phyloP scores from a whole-genome alignment of 1,140 invertebrate species.

The Potamilus streckersoni region DNA sequence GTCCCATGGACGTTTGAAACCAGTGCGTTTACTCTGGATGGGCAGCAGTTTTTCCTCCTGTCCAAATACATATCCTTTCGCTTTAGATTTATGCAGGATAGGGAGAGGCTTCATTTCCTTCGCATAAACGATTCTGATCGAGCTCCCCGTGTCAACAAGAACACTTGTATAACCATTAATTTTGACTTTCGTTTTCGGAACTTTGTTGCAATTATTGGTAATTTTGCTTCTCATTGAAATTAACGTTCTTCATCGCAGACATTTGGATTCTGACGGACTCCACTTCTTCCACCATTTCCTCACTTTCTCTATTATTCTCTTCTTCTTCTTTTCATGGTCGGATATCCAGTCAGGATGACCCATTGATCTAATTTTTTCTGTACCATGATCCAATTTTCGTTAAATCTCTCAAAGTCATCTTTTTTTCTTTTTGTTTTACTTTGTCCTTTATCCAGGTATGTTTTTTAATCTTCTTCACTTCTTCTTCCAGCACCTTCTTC shows the following conservation, averaged over 20 bases:
- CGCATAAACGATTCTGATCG: neutral
- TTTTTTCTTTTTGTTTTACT: too few species aligned
- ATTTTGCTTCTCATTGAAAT: conserved; percentile 2
- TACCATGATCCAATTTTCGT: too few species aligned
- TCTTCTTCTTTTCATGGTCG: too few species aligned
- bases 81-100: neutral
- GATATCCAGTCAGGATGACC: too few species aligned
- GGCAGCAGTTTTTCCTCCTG: neutral
- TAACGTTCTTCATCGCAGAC: neutral
- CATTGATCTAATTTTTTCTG: too few species aligned
- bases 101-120: neutral
- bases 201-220: neutral
- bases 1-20: neutral
- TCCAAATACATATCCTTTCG: neutral
- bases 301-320: too few species aligned
- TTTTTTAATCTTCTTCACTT: too few species aligned
- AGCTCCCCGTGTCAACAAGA: neutral
- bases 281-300: too few species aligned
- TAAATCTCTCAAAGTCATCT: too few species aligned
- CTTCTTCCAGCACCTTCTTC: too few species aligned
- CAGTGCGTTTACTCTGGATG: neutral
- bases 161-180: neutral
- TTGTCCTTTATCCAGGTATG: too few species aligned
- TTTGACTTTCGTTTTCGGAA: neutral
- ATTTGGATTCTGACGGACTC: too few species aligned